Evolutionary conservation across 2,797 vertebrate species (phyloP).

Genomic region (Phyllotis vaccarum): DNA sequence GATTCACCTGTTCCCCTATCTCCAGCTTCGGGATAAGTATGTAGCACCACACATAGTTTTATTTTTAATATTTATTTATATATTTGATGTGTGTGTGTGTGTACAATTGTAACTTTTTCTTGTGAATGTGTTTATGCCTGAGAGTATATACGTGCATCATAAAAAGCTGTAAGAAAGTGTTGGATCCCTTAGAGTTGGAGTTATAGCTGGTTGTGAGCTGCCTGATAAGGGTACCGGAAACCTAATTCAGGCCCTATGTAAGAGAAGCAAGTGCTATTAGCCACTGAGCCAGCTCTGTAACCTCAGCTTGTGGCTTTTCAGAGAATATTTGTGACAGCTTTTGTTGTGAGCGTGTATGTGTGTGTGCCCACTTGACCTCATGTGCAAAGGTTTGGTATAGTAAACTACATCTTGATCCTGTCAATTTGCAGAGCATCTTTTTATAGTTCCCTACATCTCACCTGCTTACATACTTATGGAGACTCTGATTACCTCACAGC

Average conservation of each 20-base stretch:
- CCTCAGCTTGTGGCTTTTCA: neutral
- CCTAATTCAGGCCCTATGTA: neutral
- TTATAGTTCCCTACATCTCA: neutral
- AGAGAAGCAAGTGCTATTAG: neutral
- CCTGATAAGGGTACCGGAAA: neutral
- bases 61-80: neutral
- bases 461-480: rapidly evolving
- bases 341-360: no score
- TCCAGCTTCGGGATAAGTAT: no score
- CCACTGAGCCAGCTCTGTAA: neutral
- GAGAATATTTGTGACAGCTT: neutral
- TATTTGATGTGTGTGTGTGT: neutral
- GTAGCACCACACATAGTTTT: neutral
- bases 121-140: neutral
- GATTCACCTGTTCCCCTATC: no score
- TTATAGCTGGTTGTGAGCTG: neutral
- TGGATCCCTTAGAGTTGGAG: neutral
- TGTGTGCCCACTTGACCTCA: no score
- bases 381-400: neutral
- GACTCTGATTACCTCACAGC: neutral
- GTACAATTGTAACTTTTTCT: neutral
- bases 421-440: neutral
- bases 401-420: neutral
- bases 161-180: neutral
- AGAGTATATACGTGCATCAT: neutral